Evolutionary conservation across 2,888 invertebrate genomes (phyloP).

Genomic region (Cephus sareptanus): DNA sequence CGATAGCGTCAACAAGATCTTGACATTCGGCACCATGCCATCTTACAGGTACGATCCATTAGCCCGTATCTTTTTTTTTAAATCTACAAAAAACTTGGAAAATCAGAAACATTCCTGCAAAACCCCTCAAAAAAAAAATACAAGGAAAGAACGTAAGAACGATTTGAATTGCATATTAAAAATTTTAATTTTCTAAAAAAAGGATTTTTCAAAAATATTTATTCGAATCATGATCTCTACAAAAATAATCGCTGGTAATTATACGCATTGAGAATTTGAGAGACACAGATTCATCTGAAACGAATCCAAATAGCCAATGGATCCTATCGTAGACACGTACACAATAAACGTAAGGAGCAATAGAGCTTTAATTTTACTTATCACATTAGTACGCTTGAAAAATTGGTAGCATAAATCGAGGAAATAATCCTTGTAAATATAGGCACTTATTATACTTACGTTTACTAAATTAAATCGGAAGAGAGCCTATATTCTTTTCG

Average conservation of each 20-base stretch:
- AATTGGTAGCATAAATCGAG: not conserved
- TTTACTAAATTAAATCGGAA: not conserved
- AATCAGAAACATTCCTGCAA: not conserved
- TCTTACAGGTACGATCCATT: conserved; percentile 76
- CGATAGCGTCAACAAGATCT: conserved; percentile 85
- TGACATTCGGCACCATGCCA: conserved; percentile 80
- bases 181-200: not conserved
- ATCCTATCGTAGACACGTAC: not conserved
- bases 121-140: too few species aligned
- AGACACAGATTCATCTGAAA: not conserved
- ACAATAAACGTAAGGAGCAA: not conserved
- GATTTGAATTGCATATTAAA: too few species aligned
- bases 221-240: not conserved
- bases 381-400: not conserved
- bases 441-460: not conserved
- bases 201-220: not conserved
- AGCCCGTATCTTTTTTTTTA: not conserved
- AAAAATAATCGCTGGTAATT: not conserved
- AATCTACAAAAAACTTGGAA: not conserved
- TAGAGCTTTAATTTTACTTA: not conserved
- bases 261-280: not conserved
- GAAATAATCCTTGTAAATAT: not conserved
- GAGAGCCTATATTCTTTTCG: not conserved
- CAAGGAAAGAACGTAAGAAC: too few species aligned
- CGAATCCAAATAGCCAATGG: not conserved